These are phyloP conservation scores for Coelinius sp. DNA, from an alignment of 2,888 invertebrate genomes.

Conservation along the genomic window DNA sequence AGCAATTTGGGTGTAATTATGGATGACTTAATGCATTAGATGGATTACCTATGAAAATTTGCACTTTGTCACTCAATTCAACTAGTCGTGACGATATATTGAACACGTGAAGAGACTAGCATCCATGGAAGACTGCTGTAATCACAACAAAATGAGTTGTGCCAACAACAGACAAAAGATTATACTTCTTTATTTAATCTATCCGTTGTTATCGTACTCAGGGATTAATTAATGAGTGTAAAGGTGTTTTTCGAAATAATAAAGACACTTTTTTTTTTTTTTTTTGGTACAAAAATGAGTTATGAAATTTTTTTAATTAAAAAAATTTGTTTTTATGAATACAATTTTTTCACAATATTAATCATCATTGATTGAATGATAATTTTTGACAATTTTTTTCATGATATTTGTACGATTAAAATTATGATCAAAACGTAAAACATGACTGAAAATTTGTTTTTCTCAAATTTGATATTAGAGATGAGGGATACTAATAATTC, in stretches of 20 bases:
- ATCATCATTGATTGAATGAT: too few species aligned
- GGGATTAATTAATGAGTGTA: neutral
- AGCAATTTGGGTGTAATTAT: neutral
- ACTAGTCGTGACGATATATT: conserved; percentile 69
- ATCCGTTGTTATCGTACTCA: neutral
- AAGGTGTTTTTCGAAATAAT: neutral
- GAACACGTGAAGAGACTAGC: conserved; percentile 68
- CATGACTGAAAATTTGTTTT: too few species aligned
- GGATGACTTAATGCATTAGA: conserved; percentile 64
- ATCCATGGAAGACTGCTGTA: conserved; percentile 69
- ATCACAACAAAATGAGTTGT: conserved; percentile 71
- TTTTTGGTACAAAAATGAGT: conserved; percentile 44
- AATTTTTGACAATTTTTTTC: too few species aligned
- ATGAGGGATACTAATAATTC: too few species aligned
- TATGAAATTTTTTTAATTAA: conserved; percentile 51
- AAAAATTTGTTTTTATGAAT: conserved; percentile 39
- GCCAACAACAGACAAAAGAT: conserved; percentile 65
- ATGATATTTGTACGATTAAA: neutral
- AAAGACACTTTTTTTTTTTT: conserved; percentile 10
- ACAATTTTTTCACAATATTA: conserved; percentile 15
- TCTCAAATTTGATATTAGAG: too few species aligned
- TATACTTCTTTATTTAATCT: conserved; percentile 36
- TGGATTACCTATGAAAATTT: conserved; percentile 69
- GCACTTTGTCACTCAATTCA: conserved; percentile 69
- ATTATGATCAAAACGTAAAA: too few species aligned